Percentiles rank a stretch among this genome's conserved stretches.
These are phyloP conservation scores for Cydia pomonella DNA, from an alignment of 1,140 invertebrate genomes.

Conservation along the genomic window DNA sequence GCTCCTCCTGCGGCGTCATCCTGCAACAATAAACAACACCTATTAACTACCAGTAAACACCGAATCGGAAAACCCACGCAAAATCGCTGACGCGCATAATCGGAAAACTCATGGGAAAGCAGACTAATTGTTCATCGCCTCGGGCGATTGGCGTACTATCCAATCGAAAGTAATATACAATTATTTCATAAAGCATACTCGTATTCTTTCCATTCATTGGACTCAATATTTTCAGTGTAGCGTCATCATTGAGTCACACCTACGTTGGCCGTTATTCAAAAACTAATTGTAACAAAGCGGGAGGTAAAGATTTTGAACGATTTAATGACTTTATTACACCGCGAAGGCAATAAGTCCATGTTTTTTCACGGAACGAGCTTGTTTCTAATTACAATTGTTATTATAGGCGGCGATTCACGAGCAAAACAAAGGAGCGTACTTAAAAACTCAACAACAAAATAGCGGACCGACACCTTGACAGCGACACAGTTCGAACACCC, in stretches of 20 bases:
- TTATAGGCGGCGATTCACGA: conserved; percentile 47
- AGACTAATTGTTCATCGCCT: conserved; percentile 9
- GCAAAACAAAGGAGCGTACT: conserved; percentile 40
- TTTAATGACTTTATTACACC: conserved; percentile 24
- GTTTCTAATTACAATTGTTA: conserved; percentile 56
- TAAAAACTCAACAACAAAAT: conserved; percentile 32
- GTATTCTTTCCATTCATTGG: background rate
- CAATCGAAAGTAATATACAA: background rate
- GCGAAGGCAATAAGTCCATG: conserved; percentile 5
- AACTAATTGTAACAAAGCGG: conserved; percentile 24
- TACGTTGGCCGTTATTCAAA: conserved; percentile 32
- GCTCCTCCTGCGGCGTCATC: conserved; percentile 79
- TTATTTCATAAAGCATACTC: background rate
- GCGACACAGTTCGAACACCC: conserved; percentile 65
- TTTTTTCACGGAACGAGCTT: conserved; percentile 35
- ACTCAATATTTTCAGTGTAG: conserved; percentile 21
- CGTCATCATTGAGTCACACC: conserved; percentile 22
- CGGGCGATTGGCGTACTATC: background rate
- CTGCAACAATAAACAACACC: conserved; percentile 66
- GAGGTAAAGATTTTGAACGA: conserved; percentile 27
- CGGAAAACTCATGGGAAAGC: conserved; percentile 12
- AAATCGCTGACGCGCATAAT: conserved; percentile 20
- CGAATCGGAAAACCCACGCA: conserved; percentile 34
- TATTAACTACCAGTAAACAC: conserved; percentile 49
- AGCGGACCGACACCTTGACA: conserved; percentile 41